Evolutionary conservation across 2,797 vertebrate species (phyloP).

Genomic region (Oreortyx pictus): DNA sequence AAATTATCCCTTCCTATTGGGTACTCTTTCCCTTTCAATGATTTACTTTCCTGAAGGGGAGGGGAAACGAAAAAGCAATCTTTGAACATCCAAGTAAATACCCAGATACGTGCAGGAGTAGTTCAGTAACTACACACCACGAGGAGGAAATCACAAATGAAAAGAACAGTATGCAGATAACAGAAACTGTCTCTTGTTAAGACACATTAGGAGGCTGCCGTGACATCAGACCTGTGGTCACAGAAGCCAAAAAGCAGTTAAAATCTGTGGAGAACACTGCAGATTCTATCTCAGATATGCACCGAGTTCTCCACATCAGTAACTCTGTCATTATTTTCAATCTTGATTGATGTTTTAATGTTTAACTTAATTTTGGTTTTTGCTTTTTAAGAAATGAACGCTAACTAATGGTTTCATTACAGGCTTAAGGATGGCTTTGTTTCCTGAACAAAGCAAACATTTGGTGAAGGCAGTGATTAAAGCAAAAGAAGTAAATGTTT

Average conservation of each 20-base stretch:
- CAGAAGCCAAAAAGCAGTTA: constrained; percentile 27
- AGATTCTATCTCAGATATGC: background rate
- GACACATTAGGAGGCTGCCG: constrained; percentile 2
- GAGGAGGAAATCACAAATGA: constrained; percentile 19
- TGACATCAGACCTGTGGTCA: constrained; percentile 16
- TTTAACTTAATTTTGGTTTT: constrained; percentile 30
- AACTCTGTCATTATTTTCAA: constrained; percentile 16
- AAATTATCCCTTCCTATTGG: constrained; percentile 36
- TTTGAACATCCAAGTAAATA: constrained; percentile 29
- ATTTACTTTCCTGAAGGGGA: constrained; percentile 34
- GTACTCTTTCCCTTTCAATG: background rate
- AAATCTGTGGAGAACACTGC: constrained; percentile 8
- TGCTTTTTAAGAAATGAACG: constrained; percentile 4
- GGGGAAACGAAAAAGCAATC: background rate
- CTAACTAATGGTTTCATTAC: constrained; percentile 18
- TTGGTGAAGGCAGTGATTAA: background rate
- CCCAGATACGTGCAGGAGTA: background rate
- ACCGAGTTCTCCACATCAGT: background rate
- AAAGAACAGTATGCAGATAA: constrained; percentile 20
- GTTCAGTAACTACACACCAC: background rate
- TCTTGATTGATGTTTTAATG: constrained; percentile 18
- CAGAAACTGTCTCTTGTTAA: constrained; percentile 2
- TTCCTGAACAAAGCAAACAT: constrained; percentile 53
- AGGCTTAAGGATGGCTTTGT: constrained; percentile 49
- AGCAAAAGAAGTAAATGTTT: constrained; percentile 47